phyloP scores from a whole-genome alignment of 2,888 invertebrate species.

The Scotopteryx bipunctaria region DNA sequence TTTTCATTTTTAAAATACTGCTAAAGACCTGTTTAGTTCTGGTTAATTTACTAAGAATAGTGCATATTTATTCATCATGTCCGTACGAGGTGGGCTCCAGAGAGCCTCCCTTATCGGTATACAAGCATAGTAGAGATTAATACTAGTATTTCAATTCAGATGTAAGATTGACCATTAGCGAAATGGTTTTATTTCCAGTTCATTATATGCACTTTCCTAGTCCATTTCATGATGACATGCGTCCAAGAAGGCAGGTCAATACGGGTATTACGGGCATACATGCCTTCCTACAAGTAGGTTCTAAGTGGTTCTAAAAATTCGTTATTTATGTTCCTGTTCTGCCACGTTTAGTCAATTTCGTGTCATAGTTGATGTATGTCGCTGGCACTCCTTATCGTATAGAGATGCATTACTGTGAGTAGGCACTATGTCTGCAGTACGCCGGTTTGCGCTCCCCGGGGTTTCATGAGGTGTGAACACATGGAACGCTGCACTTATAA shows the following conservation, averaged over 20 bases:
- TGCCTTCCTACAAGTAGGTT: too few relatives aligned
- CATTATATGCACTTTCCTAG: too few relatives aligned
- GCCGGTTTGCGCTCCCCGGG: conserved; percentile 66
- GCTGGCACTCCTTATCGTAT: too few relatives aligned
- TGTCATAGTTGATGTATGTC: too few relatives aligned
- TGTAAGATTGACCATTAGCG: neutral
- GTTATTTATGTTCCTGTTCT: too few relatives aligned
- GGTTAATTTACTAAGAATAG: conserved; percentile 24
- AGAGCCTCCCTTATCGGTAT: conserved; percentile 31
- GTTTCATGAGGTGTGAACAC: conserved; percentile 73
- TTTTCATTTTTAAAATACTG: conserved; percentile 16
- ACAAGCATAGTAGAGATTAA: conserved; percentile 2
- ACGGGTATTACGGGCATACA: too few relatives aligned
- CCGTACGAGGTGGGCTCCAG: conserved; percentile 23
- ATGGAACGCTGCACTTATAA: conserved; percentile 57
- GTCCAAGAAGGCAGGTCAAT: too few relatives aligned
- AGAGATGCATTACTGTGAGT: conserved; percentile 14
- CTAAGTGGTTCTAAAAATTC: too few relatives aligned
- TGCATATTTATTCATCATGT: conserved; percentile 29
- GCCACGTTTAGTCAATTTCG: too few relatives aligned
- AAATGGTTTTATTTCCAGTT: too few relatives aligned
- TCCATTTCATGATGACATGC: too few relatives aligned
- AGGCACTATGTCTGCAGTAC: conserved; percentile 22
- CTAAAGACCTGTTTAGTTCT: conserved; percentile 23
- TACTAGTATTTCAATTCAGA: neutral